Evolutionary conservation across 2,797 vertebrate genomes (phyloP).

Genomic region (Acomys russatus): DNA sequence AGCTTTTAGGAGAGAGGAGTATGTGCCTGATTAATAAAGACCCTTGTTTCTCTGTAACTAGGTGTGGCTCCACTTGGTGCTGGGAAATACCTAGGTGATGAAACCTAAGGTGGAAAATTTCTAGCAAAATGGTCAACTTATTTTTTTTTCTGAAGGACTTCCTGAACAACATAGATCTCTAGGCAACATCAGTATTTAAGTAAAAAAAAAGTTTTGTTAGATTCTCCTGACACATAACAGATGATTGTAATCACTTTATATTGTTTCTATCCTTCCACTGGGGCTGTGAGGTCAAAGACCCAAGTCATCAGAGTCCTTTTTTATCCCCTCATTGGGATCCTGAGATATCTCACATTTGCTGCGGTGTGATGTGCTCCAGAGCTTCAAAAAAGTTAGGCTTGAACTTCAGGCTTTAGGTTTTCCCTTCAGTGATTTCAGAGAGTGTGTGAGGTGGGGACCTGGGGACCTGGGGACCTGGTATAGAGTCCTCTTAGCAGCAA

Average conservation of each 20-base stretch:
- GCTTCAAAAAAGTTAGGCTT: neutral
- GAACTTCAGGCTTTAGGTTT: neutral
- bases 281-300: neutral
- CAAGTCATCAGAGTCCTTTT: neutral
- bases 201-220: neutral
- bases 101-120: neutral
- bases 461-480: neutral
- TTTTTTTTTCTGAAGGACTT: conserved; percentile 47
- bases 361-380: neutral
- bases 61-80: neutral
- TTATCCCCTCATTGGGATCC: neutral
- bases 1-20: neutral
- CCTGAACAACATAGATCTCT: neutral
- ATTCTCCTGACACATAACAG: neutral
- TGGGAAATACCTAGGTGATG: conserved; percentile 1
- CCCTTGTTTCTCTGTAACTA: neutral
- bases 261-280: neutral
- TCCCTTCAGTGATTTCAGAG: neutral
- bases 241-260: neutral
- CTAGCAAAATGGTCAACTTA: neutral
- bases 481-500: neutral
- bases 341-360: neutral
- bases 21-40: neutral
- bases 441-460: neutral
- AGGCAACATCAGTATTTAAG: neutral